Evolutionary conservation across 53 echinoderm and acorn worm species (phyloP).

Genomic region (Temnopleurus reevesii): DNA sequence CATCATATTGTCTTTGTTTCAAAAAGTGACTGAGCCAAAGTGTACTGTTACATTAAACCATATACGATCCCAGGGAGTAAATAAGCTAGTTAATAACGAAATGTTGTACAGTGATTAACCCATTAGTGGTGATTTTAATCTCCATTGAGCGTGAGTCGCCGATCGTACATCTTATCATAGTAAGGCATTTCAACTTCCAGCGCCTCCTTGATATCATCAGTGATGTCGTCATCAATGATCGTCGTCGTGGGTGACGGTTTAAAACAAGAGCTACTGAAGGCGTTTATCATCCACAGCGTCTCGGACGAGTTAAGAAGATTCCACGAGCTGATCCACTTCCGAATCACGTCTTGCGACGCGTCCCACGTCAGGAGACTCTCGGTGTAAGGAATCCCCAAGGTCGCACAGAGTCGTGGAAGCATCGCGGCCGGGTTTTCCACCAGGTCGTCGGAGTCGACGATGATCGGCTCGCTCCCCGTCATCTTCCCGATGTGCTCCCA

Average conservation of each 20-base stretch:
- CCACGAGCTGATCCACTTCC: neutral
- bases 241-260: neutral
- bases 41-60: too few relatives aligned
- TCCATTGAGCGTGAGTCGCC: too few relatives aligned
- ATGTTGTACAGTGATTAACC: too few relatives aligned
- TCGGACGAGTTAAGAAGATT: neutral
- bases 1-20: too few relatives aligned
- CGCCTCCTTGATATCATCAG: neutral
- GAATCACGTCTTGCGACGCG: neutral
- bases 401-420: neutral
- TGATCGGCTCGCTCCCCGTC: neutral
- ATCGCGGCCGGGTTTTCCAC: neutral
- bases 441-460: neutral
- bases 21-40: too few relatives aligned
- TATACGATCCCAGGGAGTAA: too few relatives aligned
- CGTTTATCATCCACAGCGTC: neutral
- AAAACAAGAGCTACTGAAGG: neutral
- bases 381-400: neutral
- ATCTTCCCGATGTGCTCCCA: neutral
- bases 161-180: neutral
- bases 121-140: too few relatives aligned
- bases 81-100: too few relatives aligned
- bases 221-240: neutral
- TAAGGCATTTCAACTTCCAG: neutral
- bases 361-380: neutral